Evolutionary conservation across 2,113 vertebrate genomes (phyloP).

Genomic region (Apus apus): DNA sequence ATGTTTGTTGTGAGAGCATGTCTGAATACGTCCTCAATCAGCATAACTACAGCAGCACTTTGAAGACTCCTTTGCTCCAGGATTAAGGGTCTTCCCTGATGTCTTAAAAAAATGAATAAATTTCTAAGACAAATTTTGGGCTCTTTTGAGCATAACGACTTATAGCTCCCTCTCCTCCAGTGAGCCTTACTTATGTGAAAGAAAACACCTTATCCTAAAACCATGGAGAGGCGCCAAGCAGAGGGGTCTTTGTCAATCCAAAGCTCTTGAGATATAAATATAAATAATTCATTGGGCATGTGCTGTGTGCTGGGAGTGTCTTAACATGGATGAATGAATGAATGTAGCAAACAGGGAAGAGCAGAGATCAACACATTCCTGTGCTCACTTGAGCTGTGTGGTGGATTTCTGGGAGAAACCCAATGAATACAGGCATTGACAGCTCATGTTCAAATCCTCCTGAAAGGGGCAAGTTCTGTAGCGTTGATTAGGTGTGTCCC

Average conservation of each 20-base stretch:
- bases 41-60: not conserved
- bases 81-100: slow-evolving; percentile 25
- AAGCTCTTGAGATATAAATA: not conserved
- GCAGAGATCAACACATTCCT: not conserved
- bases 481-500: not conserved
- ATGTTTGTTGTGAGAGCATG: not conserved
- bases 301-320: not conserved
- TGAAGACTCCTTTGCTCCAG: not conserved
- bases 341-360: not conserved
- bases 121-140: not conserved
- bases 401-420: not conserved
- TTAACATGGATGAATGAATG: not conserved
- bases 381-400: not conserved
- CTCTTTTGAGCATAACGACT: not conserved
- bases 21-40: slow-evolving; percentile 43
- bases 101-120: not conserved
- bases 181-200: not conserved
- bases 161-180: not conserved
- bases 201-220: not conserved
- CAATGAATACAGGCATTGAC: not conserved
- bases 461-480: not conserved
- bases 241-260: not conserved
- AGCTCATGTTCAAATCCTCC: not conserved
- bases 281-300: not conserved
- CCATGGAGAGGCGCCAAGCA: not conserved